These are phyloP conservation scores for Drosophila fuyamai DNA, from an alignment of 1,140 invertebrate genomes.

Conservation along the genomic window DNA sequence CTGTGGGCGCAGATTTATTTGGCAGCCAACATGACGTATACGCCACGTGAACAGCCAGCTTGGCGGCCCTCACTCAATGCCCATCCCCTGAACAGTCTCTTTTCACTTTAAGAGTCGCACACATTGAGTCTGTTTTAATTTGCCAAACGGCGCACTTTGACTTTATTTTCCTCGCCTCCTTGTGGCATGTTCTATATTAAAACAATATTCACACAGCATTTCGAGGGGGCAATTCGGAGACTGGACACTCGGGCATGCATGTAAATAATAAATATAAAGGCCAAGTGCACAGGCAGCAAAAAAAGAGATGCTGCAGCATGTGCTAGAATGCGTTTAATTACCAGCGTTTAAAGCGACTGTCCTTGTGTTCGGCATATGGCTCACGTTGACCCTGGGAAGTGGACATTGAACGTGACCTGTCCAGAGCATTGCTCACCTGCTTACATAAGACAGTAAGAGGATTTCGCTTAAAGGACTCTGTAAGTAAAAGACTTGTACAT, in stretches of 20 bases:
- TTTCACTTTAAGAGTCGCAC: constrained; percentile 18
- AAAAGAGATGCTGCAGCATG: constrained; percentile 35
- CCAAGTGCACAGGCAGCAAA: constrained; percentile 26
- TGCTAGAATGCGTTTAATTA: constrained; percentile 52
- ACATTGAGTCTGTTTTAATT: constrained; percentile 38
- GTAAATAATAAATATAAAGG: constrained; percentile 58
- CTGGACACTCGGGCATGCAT: constrained; percentile 12
- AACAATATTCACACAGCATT: constrained; percentile 46
- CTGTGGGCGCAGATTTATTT: constrained; percentile 36
- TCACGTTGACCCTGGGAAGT: constrained; percentile 3
- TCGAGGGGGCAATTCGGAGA: background rate
- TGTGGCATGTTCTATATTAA: constrained; percentile 35
- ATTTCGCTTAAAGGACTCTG: background rate
- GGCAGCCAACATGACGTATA: constrained; percentile 54
- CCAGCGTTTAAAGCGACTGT: constrained; percentile 46
- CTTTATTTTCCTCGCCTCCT: constrained; percentile 14
- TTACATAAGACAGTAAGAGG: constrained; percentile 12
- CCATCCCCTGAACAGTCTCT: background rate
- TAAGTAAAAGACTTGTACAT: background rate
- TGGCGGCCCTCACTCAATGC: too few species aligned
- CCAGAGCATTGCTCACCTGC: constrained; percentile 2
- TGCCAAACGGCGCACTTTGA: constrained; percentile 26
- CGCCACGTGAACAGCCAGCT: constrained; percentile 37
- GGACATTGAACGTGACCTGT: constrained; percentile 32
- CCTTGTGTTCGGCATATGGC: constrained; percentile 22